Percentiles rank a stretch among this genome's conserved stretches.
Conservation (phyloP, 2,797 vertebrate species). For the Botia kubotai region DNA sequence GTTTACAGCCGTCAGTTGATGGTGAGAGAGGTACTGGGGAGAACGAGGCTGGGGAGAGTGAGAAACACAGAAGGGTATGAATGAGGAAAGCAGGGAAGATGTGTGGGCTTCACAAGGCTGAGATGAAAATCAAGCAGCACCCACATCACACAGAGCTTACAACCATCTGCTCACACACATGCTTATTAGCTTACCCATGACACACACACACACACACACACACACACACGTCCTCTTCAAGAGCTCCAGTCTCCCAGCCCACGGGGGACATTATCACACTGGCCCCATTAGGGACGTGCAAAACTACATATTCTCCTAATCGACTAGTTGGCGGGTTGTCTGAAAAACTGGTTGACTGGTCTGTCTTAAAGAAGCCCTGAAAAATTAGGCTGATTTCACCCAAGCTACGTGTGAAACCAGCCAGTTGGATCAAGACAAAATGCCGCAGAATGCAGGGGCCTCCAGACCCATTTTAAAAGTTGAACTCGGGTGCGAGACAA, state of each 20-base stretch:
- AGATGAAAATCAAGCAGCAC: conserved; percentile 58
- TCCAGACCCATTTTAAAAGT: neutral
- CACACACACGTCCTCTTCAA: conserved; percentile 60
- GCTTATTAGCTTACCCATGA: conserved; percentile 56
- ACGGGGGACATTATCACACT: conserved; percentile 3
- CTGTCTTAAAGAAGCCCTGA: neutral
- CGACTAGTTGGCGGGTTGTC: neutral
- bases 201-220: conserved; percentile 40
- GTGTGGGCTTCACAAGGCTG: conserved; percentile 47
- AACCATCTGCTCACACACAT: conserved; percentile 63
- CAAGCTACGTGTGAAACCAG: neutral
- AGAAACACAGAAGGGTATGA: conserved; percentile 6
- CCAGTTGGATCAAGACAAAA: neutral
- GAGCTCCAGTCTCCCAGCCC: conserved; percentile 55
- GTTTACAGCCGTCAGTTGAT: conserved; percentile 30
- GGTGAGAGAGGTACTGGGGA: neutral
- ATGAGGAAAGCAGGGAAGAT: conserved; percentile 19
- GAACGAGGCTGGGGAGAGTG: neutral
- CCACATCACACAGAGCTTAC: conserved; percentile 58
- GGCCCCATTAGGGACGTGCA: conserved; percentile 33
- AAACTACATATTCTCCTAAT: conserved; percentile 11
- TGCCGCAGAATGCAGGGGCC: neutral
- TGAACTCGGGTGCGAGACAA: neutral
- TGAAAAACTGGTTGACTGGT: neutral
- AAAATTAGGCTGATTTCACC: neutral